Base-by-base conservation (phyloP, 2,888 invertebrate species). In the Neoascia interrupta region DNA sequence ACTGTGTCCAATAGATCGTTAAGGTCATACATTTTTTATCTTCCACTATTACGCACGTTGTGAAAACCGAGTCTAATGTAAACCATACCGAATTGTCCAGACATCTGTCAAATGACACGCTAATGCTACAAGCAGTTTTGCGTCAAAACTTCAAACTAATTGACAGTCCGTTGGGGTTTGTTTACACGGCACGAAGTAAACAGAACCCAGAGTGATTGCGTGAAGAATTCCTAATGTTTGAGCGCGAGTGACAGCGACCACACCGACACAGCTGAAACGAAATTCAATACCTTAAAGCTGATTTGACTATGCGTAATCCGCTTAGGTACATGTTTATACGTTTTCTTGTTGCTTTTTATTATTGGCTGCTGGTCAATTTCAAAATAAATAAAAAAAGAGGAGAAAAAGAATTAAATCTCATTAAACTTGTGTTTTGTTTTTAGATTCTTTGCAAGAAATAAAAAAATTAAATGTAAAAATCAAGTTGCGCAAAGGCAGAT, bases 111-210 rank as follows among this genome's bases (percentile, higher is more conserved):
- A 26, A 23, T 36, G 49, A 56, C 54, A 47, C 37, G 15, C 41
- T 23, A 56, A 31, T 60, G 26, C 19, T 28, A 28, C 43, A 43
- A 18, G 63, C 43, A 43, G 8, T 58, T 31, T 49, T 26, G 15
- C 10, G 56, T 51, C 63, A 61, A 49, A 63, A 63, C 21, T 43
- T 43, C 15, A 54, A 28, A 28, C 64, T 76, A 70, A 76, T 70
- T 72, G 64, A 53, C 64, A 58, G 43, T 64, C 53, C 8, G 53
- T 34, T 1, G 28, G 41, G 6, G 26, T 51, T 37, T 70, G 26
- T 56, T 63, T 45, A 64, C 51, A 63, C 3, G 36, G 15, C 16
- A 8, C 6, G 28, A 31, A n/a, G 8, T 6, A 31, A n/a, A 31
- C n/a, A 31, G 4, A 3, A 31, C 31, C 8, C 3, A 31, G 10